Percentiles rank a stretch among this genome's conserved stretches.
Conservation (phyloP, 2,888 invertebrate genomes). For the Monoplex corrugatus region DNA sequence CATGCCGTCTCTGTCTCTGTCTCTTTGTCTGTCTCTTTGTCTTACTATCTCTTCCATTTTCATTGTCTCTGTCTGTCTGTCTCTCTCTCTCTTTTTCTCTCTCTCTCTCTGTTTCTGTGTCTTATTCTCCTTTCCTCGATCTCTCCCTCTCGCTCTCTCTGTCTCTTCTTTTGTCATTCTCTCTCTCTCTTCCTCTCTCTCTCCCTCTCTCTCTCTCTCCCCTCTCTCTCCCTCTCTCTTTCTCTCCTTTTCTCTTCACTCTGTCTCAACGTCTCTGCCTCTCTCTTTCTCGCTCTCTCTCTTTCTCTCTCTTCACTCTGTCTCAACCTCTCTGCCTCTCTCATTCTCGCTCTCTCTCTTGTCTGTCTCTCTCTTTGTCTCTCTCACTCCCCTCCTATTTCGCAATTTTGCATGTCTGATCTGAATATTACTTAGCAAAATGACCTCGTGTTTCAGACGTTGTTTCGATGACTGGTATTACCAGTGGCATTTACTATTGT, state of each 20-base stretch:
- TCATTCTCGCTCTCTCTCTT: slow-evolving; percentile 7
- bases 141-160: no score
- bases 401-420: no score
- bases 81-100: not conserved
- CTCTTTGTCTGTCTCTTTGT: not conserved
- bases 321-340: not conserved
- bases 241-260: not conserved
- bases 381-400: not conserved
- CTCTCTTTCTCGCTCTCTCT: not conserved
- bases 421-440: no score
- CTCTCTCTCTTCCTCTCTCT: not conserved
- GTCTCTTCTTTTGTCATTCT: not conserved
- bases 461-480: no score
- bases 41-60: no score
- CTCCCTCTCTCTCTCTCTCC: not conserved
- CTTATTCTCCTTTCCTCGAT: no score
- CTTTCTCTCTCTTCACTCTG: not conserved
- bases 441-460: no score
- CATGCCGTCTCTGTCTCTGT: not conserved
- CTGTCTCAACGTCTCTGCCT: not conserved
- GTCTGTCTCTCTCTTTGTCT: not conserved
- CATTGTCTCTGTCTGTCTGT: not conserved
- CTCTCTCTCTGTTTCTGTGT: not conserved
- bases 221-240: not conserved
- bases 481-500: no score